Conservation (phyloP, 1,140 invertebrate genomes). For the Drosophila tropicalis region DNA sequence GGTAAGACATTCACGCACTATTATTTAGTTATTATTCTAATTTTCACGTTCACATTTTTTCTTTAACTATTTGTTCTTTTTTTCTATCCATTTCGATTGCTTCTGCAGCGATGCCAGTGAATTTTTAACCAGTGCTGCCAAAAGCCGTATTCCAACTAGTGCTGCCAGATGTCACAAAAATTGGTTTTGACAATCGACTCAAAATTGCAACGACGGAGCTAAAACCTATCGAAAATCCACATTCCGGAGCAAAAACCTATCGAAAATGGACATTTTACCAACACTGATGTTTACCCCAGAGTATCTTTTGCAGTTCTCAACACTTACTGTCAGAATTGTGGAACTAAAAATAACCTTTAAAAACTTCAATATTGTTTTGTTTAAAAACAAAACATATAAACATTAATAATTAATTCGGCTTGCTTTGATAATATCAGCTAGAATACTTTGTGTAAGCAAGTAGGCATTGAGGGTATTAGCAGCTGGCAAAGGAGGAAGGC, state of each 20-base stretch:
- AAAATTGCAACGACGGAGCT: neutral
- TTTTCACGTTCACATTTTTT: conserved; percentile 67
- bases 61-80: conserved; percentile 63
- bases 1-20: conserved; percentile 49
- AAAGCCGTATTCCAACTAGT: neutral
- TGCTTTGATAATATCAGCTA: neutral
- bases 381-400: neutral
- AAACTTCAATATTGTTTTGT: neutral
- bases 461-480: neutral
- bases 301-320: neutral
- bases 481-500: neutral
- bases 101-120: conserved; percentile 35
- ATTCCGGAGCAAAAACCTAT: no score
- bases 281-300: neutral
- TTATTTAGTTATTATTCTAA: conserved; percentile 39
- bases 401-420: neutral
- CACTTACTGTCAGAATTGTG: neutral
- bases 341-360: conserved; percentile 2
- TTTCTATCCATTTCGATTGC: conserved; percentile 39
- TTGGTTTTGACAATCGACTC: neutral
- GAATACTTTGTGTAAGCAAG: neutral
- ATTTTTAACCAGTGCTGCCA: neutral
- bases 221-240: no score
- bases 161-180: neutral
- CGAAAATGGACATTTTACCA: no score